Evolutionary conservation across 2,797 vertebrate genomes (phyloP).

Genomic region (Danio choprae): DNA sequence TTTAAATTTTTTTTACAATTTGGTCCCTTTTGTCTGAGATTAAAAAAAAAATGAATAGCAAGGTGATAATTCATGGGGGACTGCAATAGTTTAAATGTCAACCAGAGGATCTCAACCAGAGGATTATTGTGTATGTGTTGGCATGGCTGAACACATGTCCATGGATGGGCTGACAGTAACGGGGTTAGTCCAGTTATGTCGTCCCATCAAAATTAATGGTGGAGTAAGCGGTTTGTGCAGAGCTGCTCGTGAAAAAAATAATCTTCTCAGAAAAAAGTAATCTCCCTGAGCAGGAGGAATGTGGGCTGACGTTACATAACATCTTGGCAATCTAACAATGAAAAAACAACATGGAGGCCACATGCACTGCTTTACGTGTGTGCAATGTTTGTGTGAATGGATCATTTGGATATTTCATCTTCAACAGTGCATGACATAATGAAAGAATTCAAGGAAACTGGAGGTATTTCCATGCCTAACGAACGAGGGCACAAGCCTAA

Average conservation of each 20-base stretch:
- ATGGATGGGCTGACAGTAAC: slow-evolving; percentile 21
- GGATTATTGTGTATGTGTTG: slow-evolving; percentile 43
- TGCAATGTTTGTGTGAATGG: slow-evolving; percentile 15
- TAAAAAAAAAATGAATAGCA: slow-evolving; percentile 4
- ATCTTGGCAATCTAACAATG: slow-evolving; percentile 43
- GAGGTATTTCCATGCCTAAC: too few species aligned
- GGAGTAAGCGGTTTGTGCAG: slow-evolving; percentile 37
- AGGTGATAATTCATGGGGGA: slow-evolving; percentile 26
- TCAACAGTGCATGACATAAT: too few species aligned
- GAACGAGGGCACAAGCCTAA: too few species aligned
- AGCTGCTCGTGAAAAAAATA: slow-evolving; percentile 61
- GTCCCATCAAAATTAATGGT: slow-evolving; percentile 30
- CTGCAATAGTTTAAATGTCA: slow-evolving; percentile 21
- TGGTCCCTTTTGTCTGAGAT: background rate
- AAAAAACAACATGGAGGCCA: slow-evolving; percentile 35
- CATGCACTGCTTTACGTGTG: slow-evolving; percentile 38
- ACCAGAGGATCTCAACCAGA: slow-evolving; percentile 6
- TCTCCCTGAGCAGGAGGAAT: slow-evolving; percentile 66
- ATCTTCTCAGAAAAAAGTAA: slow-evolving; percentile 74
- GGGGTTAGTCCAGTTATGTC: slow-evolving; percentile 23
- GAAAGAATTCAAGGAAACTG: too few species aligned
- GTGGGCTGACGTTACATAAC: slow-evolving; percentile 73
- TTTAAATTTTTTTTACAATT: background rate
- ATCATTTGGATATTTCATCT: too few species aligned
- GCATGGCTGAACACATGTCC: slow-evolving; percentile 23